Evolutionary conservation across 2,113 vertebrate species (phyloP).

Genomic region (Cisticola juncidis): DNA sequence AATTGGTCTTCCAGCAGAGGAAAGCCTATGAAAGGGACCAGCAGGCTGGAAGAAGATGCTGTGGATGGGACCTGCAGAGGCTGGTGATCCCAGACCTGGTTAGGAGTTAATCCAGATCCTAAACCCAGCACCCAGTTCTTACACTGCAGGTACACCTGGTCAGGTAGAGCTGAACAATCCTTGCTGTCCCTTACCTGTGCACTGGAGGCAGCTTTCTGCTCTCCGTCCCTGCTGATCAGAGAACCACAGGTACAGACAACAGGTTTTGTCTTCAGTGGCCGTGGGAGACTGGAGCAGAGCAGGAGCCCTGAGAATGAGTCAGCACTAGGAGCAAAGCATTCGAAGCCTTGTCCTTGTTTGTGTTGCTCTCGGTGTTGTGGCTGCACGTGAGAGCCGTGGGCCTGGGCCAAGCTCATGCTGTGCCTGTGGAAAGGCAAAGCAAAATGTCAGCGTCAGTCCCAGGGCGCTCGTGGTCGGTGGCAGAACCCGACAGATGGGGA

Average conservation of each 20-base stretch:
- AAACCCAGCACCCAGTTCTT: rapidly evolving
- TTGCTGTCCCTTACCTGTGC: background rate
- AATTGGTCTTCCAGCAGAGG: background rate
- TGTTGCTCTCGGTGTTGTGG: background rate
- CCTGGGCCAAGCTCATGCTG: background rate
- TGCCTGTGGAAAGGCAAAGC: background rate
- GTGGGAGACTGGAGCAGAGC: background rate
- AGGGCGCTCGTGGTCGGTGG: background rate
- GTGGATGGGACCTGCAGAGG: background rate
- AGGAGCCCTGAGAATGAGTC: background rate
- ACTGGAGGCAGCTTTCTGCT: background rate
- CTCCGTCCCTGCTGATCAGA: background rate
- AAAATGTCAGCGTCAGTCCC: background rate
- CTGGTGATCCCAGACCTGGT: rapidly evolving
- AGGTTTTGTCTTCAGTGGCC: background rate
- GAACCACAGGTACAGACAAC: background rate
- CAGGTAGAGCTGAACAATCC: background rate
- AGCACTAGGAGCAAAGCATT: background rate
- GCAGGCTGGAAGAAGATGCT: background rate
- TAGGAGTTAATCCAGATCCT: background rate
- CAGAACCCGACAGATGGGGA: background rate
- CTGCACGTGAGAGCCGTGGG: rapidly evolving
- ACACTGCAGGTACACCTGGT: rapidly evolving
- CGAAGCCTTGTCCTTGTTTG: background rate
- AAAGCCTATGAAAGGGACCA: background rate